Evolutionary conservation across 2,888 invertebrate genomes (phyloP), one percentile per base, ranked within the genome.

Genomic region (Phania funesta): DNA sequence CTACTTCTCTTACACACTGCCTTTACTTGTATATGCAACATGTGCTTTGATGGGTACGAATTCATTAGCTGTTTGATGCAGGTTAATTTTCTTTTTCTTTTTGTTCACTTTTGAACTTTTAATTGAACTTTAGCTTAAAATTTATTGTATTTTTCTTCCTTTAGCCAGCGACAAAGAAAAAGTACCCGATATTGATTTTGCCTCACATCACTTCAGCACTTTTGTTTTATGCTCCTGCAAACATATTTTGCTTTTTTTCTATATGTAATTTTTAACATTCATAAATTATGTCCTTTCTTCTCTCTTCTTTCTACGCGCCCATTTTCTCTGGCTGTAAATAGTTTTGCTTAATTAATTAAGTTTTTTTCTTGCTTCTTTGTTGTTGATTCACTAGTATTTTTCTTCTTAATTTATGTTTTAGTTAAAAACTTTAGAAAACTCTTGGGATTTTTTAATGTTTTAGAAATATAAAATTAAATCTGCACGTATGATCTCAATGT

Each of bases 291-390:
- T 29, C 44, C 13, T 32, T 32, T 32, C n/a, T 3, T 18, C 7
- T 4, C 38, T n/a, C 20, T 13, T 41, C 9, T 20, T 0, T 13
- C 1, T 18, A 20, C 32, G 13, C n/a, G n/a, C n/a, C n/a, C n/a
- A n/a, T n/a, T n/a, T n/a, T n/a, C n/a, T 11, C 6, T 26, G 3
- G 13, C 18, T 38, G 22, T 44, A 46, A 77, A 35, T 62, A 48
- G 46, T 70, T 77, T 70, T 70, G 16, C 29, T 38, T 77, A 77
- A 77, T 77, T 77, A 77, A 70, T 70, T 64, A 46, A 70, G 41
- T 70, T 70, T 29, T 65, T 16, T 22, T 22, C 24, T 73, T 1
- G n/a, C n/a, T 26, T 11, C 0, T 24, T 54, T 41, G 18, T 3
- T 50, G 24, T 1, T 50, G 11, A 1, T 38, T 48, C 24, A 24